Evolutionary conservation across 2,888 invertebrate genomes (phyloP).

Genomic region (Hydroisotoma schaefferi): DNA sequence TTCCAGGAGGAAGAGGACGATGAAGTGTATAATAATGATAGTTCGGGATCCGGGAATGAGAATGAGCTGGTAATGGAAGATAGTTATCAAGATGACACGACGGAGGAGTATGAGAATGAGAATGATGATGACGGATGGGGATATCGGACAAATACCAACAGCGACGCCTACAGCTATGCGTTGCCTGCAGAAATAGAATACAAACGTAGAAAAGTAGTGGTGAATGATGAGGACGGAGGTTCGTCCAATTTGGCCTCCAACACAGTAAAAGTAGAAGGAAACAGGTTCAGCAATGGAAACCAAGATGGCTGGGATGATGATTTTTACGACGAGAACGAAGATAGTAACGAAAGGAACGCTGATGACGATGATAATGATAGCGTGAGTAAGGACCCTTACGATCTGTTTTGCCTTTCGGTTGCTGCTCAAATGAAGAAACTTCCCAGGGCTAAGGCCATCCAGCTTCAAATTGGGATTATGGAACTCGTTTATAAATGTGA

Average conservation of each 20-base stretch:
- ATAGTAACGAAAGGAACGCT: background rate
- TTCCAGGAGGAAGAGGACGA: background rate
- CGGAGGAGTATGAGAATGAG: background rate
- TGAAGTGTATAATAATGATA: background rate
- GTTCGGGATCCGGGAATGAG: background rate
- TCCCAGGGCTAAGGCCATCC: background rate
- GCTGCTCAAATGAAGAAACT: conserved; percentile 7
- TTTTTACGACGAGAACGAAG: background rate
- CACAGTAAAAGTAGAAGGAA: background rate
- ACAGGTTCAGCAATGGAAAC: background rate
- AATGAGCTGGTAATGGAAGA: too few relatives aligned
- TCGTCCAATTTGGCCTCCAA: background rate
- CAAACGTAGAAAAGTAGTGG: background rate
- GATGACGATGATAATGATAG: background rate
- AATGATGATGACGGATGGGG: background rate
- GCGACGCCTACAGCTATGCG: too few relatives aligned
- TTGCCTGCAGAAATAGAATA: background rate
- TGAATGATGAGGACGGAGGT: background rate
- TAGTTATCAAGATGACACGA: too few relatives aligned
- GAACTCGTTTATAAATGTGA: conserved; percentile 4
- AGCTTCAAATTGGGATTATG: conserved; percentile 4
- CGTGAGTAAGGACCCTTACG: background rate
- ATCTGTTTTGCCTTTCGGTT: conserved; percentile 4
- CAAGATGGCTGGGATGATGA: background rate
- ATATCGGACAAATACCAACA: too few relatives aligned